Base-by-base conservation (phyloP, 2,113 vertebrate genomes). In the Ceyx margarethae region DNA sequence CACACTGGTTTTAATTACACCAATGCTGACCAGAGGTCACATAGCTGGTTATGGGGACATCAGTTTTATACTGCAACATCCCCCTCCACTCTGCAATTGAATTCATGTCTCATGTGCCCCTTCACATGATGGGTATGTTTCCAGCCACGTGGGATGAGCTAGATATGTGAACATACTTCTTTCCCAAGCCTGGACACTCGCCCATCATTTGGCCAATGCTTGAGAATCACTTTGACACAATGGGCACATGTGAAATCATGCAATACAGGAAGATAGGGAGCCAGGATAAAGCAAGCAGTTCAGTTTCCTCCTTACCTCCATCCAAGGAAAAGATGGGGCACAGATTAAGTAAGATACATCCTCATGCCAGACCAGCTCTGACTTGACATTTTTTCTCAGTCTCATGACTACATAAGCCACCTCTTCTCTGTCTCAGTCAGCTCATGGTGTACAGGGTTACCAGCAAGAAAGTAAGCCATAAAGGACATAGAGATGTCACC, bases 61-160 rank as follows among this genome's bases (percentile, higher is more conserved):
- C 15, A 50, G 29, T 45, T 68, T 76, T 45, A 37, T 3, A 61
- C 37, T 45, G 86, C 86, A 85, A 83, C 23, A 14, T 45, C 26
- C 54, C 62, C 35, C 58, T 92, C 74, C 43, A 28, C 45, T 21
- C 84, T 18, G 42, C 33, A 45, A 16, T 13, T 4, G 2, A 48
- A 56, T 1, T 0, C 0, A 0, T 11, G 13, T 54, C 61, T 56
- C 45, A 8, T 3, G 10, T 20, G 45, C 50, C 48, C 83, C 68
- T 80, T 91, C 79, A 50, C 76, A 48, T 1, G 8, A 40, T 21
- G 86, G 78, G 60, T 25, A 20, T 11, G 11, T 76, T 92, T 87
- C 78, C 94, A 91, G 91, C 10, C 6, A 0, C 26, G 10, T 0
- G n/a, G 26, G 66, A 81, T 33, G n/a, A 89, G 84, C 77, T 86